Conservation (phyloP, 1,140 invertebrate species). For the Eufriesea mexicana region DNA sequence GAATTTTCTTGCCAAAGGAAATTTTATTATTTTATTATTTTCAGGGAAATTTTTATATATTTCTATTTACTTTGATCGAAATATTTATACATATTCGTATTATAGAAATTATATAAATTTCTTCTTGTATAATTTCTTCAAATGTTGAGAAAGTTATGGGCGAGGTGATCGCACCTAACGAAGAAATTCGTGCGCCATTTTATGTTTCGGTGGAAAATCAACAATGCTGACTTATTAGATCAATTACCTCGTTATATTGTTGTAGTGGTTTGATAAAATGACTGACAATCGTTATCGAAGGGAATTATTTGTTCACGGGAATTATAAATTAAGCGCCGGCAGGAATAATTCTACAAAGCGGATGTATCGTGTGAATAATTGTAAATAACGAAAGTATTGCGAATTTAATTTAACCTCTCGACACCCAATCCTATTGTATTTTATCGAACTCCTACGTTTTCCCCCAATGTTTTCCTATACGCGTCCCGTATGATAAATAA, state of each 20-base stretch:
- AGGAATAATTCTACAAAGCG: slow-evolving; percentile 1
- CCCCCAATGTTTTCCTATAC: not conserved
- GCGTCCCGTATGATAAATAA: not conserved
- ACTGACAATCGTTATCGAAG: slow-evolving; percentile 1
- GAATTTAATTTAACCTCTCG: slow-evolving; percentile 15
- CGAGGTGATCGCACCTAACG: not conserved
- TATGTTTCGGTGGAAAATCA: too few species aligned
- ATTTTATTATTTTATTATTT: too few species aligned
- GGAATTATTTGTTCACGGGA: not conserved
- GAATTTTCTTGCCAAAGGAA: too few species aligned
- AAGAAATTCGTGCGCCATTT: not conserved
- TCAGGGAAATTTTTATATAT: too few species aligned
- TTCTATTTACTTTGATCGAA: too few species aligned
- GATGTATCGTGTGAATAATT: slow-evolving; percentile 4
- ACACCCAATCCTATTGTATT: not conserved
- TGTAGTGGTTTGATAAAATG: slow-evolving; percentile 4
- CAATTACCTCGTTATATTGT: not conserved
- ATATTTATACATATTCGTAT: too few species aligned
- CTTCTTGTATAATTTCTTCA: too few species aligned
- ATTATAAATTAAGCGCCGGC: slow-evolving; percentile 1
- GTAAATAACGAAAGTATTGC: slow-evolving; percentile 24
- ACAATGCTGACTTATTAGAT: not conserved
- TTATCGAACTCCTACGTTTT: not conserved
- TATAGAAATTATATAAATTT: too few species aligned
- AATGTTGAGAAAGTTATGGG: too few species aligned